Base-by-base conservation (phyloP, 2,113 vertebrate species). In the Chloroceryle aenea region DNA sequence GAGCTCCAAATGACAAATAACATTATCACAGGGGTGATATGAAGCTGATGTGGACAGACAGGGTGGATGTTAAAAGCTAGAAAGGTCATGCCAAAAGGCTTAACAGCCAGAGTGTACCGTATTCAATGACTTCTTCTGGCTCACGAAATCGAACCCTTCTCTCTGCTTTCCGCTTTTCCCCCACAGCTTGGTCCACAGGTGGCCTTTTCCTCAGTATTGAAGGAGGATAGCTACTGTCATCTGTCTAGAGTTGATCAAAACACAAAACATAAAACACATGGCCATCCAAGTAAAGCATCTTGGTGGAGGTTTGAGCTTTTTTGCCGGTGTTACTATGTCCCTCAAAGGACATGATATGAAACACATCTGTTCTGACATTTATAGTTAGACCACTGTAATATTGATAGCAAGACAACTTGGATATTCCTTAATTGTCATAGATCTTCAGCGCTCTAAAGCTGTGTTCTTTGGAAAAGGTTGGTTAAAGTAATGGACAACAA, bases 91-190 rank as follows among this genome's bases (percentile, higher is more conserved):
- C 29, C 56, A 71, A 76, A 56, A 42, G 38, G 34, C 53, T 48
- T 53, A 58, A 25, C 32, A 48, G 17, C 38, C 64, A 64, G 34
- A 94, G 87, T 98, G 82, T 98, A 99, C 99, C 99, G 68, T 99
- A 97, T 83, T 99, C 96, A 30, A 98, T 98, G 71, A 97, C 99
- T 94, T 99, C 99, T 85, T 96, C 95, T 30, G 99, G 98, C 94
- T 99, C 99, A 64, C 96, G 98, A 98, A 99, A 99, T 71, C 98
- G 98, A 97, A 99, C 99, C 30, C 97, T 98, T 88, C 98, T 97
- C 72, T 98, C 97, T 11, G 97, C 91, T 98, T 97, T 99, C 85
- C 86, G 93, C 30, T 97, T 98, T 53, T 97, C 96, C 7, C 94
- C 73, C 59, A 97, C 96, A 4, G 63, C 92, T 36, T 82, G 82